Evolutionary conservation across 2,113 vertebrate species (phyloP).

Genomic region (Coregonus clupeaformis): DNA sequence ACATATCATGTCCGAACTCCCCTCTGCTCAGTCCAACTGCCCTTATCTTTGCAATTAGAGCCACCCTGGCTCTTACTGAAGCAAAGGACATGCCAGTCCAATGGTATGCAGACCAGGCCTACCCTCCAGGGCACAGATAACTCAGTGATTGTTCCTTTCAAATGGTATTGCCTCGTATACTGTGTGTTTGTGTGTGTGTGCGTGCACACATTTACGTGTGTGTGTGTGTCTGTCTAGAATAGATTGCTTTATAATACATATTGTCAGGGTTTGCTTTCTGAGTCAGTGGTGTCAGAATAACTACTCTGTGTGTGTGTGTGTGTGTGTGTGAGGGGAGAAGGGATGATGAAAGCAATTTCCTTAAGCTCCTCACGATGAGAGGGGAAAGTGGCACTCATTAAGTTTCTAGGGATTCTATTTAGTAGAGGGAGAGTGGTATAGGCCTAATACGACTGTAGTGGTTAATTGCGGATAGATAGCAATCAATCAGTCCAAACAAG

Average conservation of each 20-base stretch:
- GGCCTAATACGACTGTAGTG: neutral
- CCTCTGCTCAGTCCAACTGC: conserved; percentile 25
- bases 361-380: conserved; percentile 5
- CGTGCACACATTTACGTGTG: too few species aligned
- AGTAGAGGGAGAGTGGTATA: neutral
- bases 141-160: conserved; percentile 23
- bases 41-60: conserved; percentile 60
- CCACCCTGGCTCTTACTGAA: conserved; percentile 24
- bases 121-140: conserved; percentile 43
- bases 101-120: conserved; percentile 24
- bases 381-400: too few species aligned
- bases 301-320: neutral
- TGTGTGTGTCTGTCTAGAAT: too few species aligned
- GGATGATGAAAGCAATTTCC: conserved; percentile 13
- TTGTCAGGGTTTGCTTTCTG: too few species aligned
- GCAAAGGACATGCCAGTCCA: conserved; percentile 47
- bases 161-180: neutral
- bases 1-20: conserved; percentile 31
- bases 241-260: too few species aligned
- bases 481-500: neutral
- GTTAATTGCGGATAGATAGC: neutral
- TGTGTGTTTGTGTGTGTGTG: too few species aligned
- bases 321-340: neutral
- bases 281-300: too few species aligned
- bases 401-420: too few species aligned